Percentiles rank a stretch among this genome's conserved stretches.
phyloP scores from a whole-genome alignment of 2,113 vertebrate genomes.

The Leiothrix lutea region DNA sequence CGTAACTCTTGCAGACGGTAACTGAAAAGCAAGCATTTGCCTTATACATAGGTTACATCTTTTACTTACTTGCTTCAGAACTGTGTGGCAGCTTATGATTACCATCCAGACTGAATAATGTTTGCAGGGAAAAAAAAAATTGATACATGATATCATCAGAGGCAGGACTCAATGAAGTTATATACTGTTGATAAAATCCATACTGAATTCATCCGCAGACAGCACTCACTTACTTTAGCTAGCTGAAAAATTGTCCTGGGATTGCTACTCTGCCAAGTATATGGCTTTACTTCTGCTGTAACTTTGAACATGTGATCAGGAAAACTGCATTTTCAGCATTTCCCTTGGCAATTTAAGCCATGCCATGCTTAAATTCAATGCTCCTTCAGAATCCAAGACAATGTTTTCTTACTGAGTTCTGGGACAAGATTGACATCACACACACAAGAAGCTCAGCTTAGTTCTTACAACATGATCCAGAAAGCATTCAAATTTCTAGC shows the following conservation, averaged over 20 bases:
- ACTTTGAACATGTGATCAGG: background rate
- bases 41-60: background rate
- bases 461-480: background rate
- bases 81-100: background rate
- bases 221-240: background rate
- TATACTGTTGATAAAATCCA: background rate
- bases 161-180: background rate
- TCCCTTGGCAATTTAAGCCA: background rate
- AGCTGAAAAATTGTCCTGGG: background rate
- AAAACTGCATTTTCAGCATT: background rate
- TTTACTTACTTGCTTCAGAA: background rate
- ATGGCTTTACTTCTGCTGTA: background rate
- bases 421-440: background rate
- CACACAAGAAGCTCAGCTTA: background rate
- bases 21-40: background rate
- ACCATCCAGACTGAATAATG: background rate
- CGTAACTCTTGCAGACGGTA: background rate
- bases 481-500: background rate
- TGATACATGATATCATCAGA: background rate
- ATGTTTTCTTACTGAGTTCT: background rate
- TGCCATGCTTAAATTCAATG: background rate
- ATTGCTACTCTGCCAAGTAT: background rate
- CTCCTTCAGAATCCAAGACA: background rate
- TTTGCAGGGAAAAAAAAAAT: background rate
- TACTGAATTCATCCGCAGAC: background rate